Conservation (phyloP, 2,888 invertebrate genomes). For the Rhimphoctona megacephalus region DNA sequence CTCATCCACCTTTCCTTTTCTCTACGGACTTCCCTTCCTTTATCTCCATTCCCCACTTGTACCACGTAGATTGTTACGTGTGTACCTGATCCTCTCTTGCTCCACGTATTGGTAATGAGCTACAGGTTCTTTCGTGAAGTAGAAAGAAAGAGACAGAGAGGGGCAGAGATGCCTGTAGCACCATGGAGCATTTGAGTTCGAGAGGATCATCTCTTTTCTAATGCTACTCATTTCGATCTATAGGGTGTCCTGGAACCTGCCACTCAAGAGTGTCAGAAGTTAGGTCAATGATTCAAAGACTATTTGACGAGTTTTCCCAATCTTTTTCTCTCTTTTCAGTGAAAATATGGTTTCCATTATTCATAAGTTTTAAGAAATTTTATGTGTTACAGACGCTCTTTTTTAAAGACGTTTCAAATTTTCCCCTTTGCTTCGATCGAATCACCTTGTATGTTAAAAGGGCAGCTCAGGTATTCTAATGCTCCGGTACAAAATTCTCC, state of each 20-base stretch:
- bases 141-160: conserved; percentile 23
- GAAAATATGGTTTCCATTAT: neutral
- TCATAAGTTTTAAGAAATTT: neutral
- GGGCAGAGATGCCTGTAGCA: conserved; percentile 36
- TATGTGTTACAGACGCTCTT: neutral
- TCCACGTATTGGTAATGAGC: conserved; percentile 61
- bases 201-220: conserved; percentile 55
- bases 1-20: conserved; percentile 61
- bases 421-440: neutral
- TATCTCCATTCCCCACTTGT: conserved; percentile 45
- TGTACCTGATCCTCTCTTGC: conserved; percentile 52
- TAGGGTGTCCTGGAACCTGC: conserved; percentile 5
- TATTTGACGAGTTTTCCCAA: neutral
- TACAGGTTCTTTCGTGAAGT: conserved; percentile 61
- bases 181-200: conserved; percentile 26
- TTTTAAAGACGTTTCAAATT: neutral
- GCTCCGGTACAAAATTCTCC: neutral
- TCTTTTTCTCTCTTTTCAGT: neutral
- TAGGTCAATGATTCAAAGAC: neutral
- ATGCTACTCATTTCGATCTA: conserved; percentile 33
- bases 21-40: conserved; percentile 51
- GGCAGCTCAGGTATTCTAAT: conserved; percentile 8
- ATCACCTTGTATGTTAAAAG: neutral
- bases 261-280: neutral
- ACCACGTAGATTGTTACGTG: conserved; percentile 57